Base-by-base conservation (phyloP, 2,797 vertebrate species). In the Coregonus sp. region DNA sequence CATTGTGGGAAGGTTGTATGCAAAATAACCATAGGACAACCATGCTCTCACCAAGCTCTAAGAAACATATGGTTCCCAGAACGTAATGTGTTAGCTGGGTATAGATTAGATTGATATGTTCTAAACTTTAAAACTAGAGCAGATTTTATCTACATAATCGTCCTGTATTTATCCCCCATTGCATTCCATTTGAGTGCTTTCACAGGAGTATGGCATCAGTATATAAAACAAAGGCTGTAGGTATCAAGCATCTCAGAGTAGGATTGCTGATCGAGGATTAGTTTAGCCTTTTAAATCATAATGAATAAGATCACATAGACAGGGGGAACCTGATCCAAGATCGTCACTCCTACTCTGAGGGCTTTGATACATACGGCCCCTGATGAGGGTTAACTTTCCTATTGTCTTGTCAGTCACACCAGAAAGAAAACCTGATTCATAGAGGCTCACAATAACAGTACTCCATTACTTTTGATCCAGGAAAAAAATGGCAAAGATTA, bases 381-480 rank as follows among this genome's bases (percentile, higher is more conserved):
- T 67, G 71, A 56, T 54, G 79, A 69, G 75, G 77, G 76, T 79
- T 81, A 92, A 93, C 89, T 90, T 92, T 82, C 79, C 92, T 88
- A 93, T 94, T 94, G 92, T 94, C 93, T 93, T 92, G 91, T 94
- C 92, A 92, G 88, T 94, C 91, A 90, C 84, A 90, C 87, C 84
- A 80, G 84, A 81, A 84, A 90, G 86, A 93, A 90, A 86, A 87
- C 84, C 80, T 3, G 77, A 89, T 87, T 85, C 85, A 80, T 80
- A 78, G 29, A 9, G 68, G 90, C 87, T 87, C 81, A 63, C 85
- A 84, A 81, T 84, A 90, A 63, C 84, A 83, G 81, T 85, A 90
- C 89, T 78, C 81, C 59, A 25, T 25, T 2, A 86, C 80, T 86
- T 94, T 91, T 92, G 88, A 94, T 91, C 90, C 84, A 74, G 73